These are phyloP conservation scores for Himalopsyche anomala DNA, from an alignment of 2,888 invertebrate species.

Conservation along the genomic window DNA sequence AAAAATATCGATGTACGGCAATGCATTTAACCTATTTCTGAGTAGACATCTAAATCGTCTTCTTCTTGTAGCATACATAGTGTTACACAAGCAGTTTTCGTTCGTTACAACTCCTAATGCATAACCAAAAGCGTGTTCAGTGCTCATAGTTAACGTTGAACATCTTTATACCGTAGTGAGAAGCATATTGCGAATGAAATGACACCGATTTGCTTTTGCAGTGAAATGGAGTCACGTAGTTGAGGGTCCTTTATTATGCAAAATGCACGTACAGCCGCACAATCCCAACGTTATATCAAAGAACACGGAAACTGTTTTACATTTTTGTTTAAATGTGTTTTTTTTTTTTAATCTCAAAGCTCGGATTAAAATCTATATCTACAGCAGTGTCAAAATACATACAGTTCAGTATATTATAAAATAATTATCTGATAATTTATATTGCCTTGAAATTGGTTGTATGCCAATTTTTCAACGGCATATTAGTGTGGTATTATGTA, in stretches of 20 bases:
- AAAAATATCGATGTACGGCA: too few species aligned
- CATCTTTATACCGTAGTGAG: neutral
- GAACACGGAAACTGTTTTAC: slow-evolving; percentile 8
- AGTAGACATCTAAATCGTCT: too few species aligned
- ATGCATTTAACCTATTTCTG: too few species aligned
- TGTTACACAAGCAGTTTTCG: neutral
- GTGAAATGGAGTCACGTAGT: slow-evolving; percentile 19
- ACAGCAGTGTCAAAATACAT: too few species aligned
- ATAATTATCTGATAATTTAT: too few species aligned
- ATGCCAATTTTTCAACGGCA: too few species aligned
- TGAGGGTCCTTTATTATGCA: slow-evolving; percentile 17
- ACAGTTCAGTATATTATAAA: too few species aligned
- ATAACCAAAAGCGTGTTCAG: slow-evolving; percentile 22
- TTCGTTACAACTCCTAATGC: slow-evolving; percentile 10
- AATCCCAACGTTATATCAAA: neutral
- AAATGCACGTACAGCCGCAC: slow-evolving; percentile 4
- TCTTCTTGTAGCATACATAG: neutral
- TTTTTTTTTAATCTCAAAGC: too few species aligned
- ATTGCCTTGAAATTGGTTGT: too few species aligned
- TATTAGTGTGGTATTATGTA: too few species aligned
- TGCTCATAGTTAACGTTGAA: slow-evolving; percentile 20
- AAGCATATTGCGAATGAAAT: slow-evolving; percentile 12
- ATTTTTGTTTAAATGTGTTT: neutral
- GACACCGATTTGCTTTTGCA: slow-evolving; percentile 34
- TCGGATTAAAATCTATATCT: too few species aligned